Base-by-base conservation (phyloP, 2,113 vertebrate genomes). In the Circaetus cinerascens region DNA sequence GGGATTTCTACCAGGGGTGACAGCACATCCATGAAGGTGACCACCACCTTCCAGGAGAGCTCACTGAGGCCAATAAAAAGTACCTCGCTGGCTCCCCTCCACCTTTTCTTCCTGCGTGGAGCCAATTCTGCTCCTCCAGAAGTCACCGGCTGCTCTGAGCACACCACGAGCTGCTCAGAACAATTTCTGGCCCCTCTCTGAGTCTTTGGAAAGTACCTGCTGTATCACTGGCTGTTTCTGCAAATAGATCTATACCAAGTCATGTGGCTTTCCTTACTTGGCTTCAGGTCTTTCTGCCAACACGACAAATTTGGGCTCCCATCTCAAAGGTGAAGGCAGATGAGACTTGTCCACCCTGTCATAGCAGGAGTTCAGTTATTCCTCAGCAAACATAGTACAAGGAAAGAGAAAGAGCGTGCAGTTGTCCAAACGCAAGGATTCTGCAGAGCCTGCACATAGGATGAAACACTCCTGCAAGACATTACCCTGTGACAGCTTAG, bases 191-290 rank as follows among this genome's bases (percentile, higher is more conserved):
- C 36, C 30, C 55, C 63, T 92, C 86, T 86, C 66, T 76, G 48
- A 38, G 15, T 90, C 60, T 91, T 69, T 87, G 93, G 94, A 96
- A 96, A 95, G 91, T 93, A 96, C 89, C 94, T 93, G 81, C 69
- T 79, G 16, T 78, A 71, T 75, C 69, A 51, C 60, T 60, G 74
- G 22, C 76, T 60, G 88, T 74, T 92, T 77, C 91, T 92, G 77
- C 80, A 95, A 78, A 92, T 78, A 85, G 69, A 73, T 59, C 76
- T 89, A 27, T 66, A 75, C 45, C 57, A 75, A 69, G 50, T 78
- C 86, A 66, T 10, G 40, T 64, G 26, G 69, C 69, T 89, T 87
- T 85, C 69, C 68, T 90, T 82, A 77, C 50, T 76, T 38, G 53
- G 46, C 51, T 87, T 89, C 69, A 87, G 50, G 40, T 85, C 67